Percentiles rank a stretch among this genome's conserved stretches.
phyloP scores from a whole-genome alignment of 2,113 vertebrate species.

The Gymnobelideus leadbeateri region DNA sequence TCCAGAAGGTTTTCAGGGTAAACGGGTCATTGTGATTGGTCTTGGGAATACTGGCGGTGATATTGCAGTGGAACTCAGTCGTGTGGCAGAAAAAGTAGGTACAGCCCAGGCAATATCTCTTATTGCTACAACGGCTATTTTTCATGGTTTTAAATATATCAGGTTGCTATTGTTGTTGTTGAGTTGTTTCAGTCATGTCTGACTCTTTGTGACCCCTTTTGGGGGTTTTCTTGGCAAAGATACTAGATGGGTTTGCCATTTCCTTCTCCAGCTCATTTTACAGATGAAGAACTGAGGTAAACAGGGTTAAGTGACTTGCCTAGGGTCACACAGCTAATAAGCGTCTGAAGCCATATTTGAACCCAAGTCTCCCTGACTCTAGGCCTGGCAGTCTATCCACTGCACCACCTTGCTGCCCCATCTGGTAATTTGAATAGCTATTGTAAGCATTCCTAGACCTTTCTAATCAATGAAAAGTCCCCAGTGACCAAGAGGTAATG shows the following conservation, averaged over 20 bases:
- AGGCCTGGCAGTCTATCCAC: background rate
- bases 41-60: constrained; percentile 93
- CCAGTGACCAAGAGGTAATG: background rate
- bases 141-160: background rate
- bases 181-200: background rate
- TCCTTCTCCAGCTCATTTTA: background rate
- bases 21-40: constrained; percentile 90
- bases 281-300: background rate
- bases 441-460: background rate
- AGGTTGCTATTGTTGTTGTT: background rate
- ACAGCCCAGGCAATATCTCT: background rate
- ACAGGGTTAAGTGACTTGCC: background rate
- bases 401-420: background rate
- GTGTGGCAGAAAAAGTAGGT: constrained; percentile 91
- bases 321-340: background rate
- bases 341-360: background rate
- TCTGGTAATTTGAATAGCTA: background rate
- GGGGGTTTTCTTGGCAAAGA: background rate
- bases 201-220: background rate
- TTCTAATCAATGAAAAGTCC: background rate
- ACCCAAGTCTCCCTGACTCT: background rate
- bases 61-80: constrained; percentile 90
- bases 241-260: background rate
- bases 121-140: background rate
- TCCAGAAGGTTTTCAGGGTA: constrained; percentile 84